These are phyloP conservation scores for Drosophila nebulosa DNA, from an alignment of 1,140 invertebrate species.

Conservation along the genomic window DNA sequence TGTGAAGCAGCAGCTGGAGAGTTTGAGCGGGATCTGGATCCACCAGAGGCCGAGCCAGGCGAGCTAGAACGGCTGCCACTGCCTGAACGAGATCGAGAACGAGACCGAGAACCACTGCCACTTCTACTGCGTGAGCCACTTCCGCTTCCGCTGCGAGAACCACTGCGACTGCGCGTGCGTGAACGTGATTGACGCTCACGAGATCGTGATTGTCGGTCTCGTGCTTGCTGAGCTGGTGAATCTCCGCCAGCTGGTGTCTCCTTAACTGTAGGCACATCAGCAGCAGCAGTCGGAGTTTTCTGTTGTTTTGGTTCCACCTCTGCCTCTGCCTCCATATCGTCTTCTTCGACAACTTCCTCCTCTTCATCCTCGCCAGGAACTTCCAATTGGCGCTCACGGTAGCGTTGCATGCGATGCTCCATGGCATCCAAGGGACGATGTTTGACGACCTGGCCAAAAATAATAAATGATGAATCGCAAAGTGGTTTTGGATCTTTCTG, in stretches of 20 bases:
- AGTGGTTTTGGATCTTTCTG: too few relatives aligned
- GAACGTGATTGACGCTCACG: slow-evolving; percentile 47
- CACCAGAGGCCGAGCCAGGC: slow-evolving; percentile 71
- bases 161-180: slow-evolving; percentile 57
- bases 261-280: slow-evolving; percentile 69
- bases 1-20: slow-evolving; percentile 55
- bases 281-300: slow-evolving; percentile 71
- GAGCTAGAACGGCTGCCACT: slow-evolving; percentile 78
- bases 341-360: slow-evolving; percentile 85
- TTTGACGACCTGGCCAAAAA: slow-evolving; percentile 85
- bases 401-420: slow-evolving; percentile 93
- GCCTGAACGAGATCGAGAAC: slow-evolving; percentile 67
- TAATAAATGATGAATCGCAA: not conserved
- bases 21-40: slow-evolving; percentile 61
- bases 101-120: slow-evolving; percentile 37
- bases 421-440: slow-evolving; percentile 93
- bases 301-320: slow-evolving; percentile 82
- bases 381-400: slow-evolving; percentile 93
- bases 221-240: slow-evolving; percentile 80
- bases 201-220: slow-evolving; percentile 64
- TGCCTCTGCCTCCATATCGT: slow-evolving; percentile 86
- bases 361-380: slow-evolving; percentile 92
- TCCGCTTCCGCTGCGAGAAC: slow-evolving; percentile 39
- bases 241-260: slow-evolving; percentile 65
- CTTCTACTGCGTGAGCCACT: slow-evolving; percentile 46